Evolutionary conservation across 2,113 vertebrate genomes (phyloP).

Genomic region (Paraplagusia blochii): DNA sequence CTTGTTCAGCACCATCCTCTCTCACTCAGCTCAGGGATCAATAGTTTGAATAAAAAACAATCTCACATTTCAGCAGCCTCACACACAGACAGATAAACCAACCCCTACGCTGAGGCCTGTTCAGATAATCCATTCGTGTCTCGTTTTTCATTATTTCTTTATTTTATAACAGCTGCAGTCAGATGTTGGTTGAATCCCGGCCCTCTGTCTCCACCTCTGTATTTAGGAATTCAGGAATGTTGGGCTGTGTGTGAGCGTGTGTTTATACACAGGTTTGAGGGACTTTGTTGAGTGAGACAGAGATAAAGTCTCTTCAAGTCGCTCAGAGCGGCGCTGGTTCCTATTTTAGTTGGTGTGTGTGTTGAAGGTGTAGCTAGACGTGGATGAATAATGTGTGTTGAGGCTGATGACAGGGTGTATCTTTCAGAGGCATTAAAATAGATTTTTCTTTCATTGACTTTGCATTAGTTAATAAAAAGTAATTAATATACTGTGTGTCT

Average conservation of each 20-base stretch:
- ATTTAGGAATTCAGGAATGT: slow-evolving; percentile 26
- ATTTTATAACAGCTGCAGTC: no score
- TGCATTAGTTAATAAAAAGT: no score
- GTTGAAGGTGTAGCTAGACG: not conserved
- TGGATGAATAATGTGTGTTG: slow-evolving; percentile 39
- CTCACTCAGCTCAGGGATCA: slow-evolving; percentile 20
- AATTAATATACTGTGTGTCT: no score
- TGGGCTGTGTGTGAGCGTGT: not conserved
- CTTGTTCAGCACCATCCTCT: slow-evolving; percentile 8
- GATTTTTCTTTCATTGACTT: no score
- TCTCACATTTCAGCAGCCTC: slow-evolving; percentile 47
- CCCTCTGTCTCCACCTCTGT: no score
- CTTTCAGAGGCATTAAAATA: no score
- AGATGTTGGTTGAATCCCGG: no score
- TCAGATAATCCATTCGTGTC: no score
- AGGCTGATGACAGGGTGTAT: slow-evolving; percentile 57
- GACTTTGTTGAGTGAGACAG: slow-evolving; percentile 2
- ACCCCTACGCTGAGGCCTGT: not conserved
- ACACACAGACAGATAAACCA: slow-evolving; percentile 28
- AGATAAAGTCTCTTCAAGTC: slow-evolving; percentile 43
- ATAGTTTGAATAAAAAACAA: slow-evolving; percentile 31
- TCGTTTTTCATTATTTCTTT: no score
- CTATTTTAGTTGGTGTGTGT: slow-evolving; percentile 55
- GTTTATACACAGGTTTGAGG: slow-evolving; percentile 8
- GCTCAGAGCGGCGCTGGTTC: slow-evolving; percentile 31